Base-by-base conservation (phyloP, 2,888 invertebrate species). In the Scaptomyza reducta region DNA sequence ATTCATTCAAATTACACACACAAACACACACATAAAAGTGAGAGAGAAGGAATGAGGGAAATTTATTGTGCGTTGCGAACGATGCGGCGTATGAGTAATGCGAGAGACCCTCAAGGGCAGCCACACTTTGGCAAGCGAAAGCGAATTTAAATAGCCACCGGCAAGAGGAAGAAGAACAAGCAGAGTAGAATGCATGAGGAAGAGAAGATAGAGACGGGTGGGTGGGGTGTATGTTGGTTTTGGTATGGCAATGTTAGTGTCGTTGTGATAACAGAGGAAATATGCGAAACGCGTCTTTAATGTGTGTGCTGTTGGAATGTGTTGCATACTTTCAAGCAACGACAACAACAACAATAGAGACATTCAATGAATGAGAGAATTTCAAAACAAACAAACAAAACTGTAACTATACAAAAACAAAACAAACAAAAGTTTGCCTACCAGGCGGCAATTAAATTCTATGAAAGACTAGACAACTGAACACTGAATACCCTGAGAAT, bases 261-360 rank as follows among this genome's bases (percentile, higher is more conserved):
- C 81, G 73, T 62, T 82, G 70, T 11, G 67, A 62, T 50, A 63
- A 46, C 47, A 63, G 46, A 42, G 35, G 64, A 60, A 65, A 60
- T 64, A 68, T 66, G 70, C 55, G 64, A 54, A 72, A 60, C 45
- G 56, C 44, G 57, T 56, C 31, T 44, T 40, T 65, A 45, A 50
- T 33, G 59, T 51, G 31, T 31, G 6, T 27, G 56, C n/a, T 11
- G 11, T 41, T 41, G 60, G 68, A 88, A 88, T 83, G 72, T 72
- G 69, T 83, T 87, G 88, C 88, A 88, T 83, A 83, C 84, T 87
- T 86, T 60, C 46, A 57, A 70, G 82, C 55, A 68, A 54, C 40
- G 10, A 22, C 60, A 44, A 49, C 59, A 61, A 53, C 66, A 41
- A 13, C 45, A 45, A 14, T n/a, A 35, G 7, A 3, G 38, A 9